Evolutionary conservation across 2,888 invertebrate species (phyloP), one percentile per base, ranked within the genome.

Genomic region (Latrodectus hesperus): DNA sequence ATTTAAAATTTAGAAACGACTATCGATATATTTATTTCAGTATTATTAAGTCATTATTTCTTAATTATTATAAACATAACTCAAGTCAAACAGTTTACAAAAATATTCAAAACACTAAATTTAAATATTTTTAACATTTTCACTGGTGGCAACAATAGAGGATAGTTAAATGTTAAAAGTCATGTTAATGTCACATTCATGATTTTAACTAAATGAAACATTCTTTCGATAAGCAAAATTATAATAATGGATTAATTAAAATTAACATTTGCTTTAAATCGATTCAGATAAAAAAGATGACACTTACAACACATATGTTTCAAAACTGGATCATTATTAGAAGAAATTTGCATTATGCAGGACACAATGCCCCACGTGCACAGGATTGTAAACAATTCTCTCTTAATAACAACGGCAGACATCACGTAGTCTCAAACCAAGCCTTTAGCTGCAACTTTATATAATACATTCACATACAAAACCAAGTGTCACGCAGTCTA

Each of bases 251-350:
- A 1, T 22, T 22, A 22, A 55, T n/a, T n/a, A 60, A 60, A 60
- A 60, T 10, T 60, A 12, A 14, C 60, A 12, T 16, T 16, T 60
- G 14, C 2, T 55, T 49, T n/a, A 55, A 71, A 60, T 14, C 16
- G 52, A 60, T 16, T 14, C 2, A 38, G 17, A 17, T 49, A 65
- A 12, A 22, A 60, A n/a, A 65, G 11, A 55, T 16, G 12, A n/a
- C 60, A 83, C 83, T 83, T 71, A 83, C 83, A 71, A 38, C 83
- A 83, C 76, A 83, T 77, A n/a, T 76, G 75, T 14, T 83, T 76
- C 83, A 83, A 38, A 52, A 83, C 60, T 9, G 83, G 83, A 60
- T 83, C 83, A 11, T 76, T 70, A 26, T 52, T 76, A 17, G 75
- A 55, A 12, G 76, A 52, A 16, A 76, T 26, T 14, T 68, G 71